Evolutionary conservation across 2,888 invertebrate genomes (phyloP), one percentile per base, ranked within the genome.

Genomic region (Phytoseiulus persimilis): DNA sequence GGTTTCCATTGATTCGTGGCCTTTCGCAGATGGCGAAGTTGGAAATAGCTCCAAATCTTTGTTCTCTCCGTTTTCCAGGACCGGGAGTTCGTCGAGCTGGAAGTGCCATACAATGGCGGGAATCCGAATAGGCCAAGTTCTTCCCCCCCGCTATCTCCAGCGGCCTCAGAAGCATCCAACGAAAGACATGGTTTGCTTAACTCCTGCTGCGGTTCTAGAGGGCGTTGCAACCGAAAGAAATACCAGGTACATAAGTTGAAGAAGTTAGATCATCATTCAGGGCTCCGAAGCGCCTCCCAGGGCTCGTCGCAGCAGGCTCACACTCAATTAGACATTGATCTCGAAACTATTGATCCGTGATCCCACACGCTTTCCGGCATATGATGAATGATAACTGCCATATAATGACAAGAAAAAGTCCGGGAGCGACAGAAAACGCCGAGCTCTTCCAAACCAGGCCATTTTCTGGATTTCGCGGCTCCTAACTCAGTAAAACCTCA

Each of bases 41-140:
- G n/a, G n/a, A 39, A 3, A 39, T 6, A 39, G 39, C 9, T 39
- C 39, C 39, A 39, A 9, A 39, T 9, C 3, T 39, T 39, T 39
- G 39, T 39, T 39, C 39, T 39, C 39, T 39, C 3, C 9, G 39
- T 39, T 39, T 92, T 92, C 84, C 94, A 97, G 97, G 98, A 98
- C 93, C 96, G 98, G 90, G 98, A 98, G 94, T 98, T 98, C 94
- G 96, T 98, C 91, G 98, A 98, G 94, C 95, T 98, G 94, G 98
- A 98, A 93, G 96, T 96, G 92, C 96, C 97, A 32, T 97, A 95
- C 94, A 98, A 98, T 93, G 97, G 97, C 31, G 87, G 87, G 31
- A 96, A 96, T 91, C 96, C 96, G 90, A 97, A 97, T 93, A 94
- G 97, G 92, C 97, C 97, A 31, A 92, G 92, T 31, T 92, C 92